Evolutionary conservation across 2,113 vertebrate species (phyloP), one percentile per base, ranked within the genome.

Genomic region (Aptenodytes forsteri): DNA sequence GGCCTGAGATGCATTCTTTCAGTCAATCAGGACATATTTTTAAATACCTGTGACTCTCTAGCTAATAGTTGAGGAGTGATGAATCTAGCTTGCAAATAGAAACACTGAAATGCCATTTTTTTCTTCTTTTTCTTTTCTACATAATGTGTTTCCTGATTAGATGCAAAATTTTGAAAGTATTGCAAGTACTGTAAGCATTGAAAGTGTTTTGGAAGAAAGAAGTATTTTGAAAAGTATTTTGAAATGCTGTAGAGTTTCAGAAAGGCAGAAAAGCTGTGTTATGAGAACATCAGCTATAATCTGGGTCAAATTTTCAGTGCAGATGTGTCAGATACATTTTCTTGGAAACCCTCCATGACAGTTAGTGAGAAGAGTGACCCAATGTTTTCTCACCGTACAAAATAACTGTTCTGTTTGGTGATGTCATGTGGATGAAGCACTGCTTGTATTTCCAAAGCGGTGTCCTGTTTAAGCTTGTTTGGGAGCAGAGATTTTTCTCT

Each of bases 241-340:
- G 66, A 86, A 34, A 26, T 6, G 36, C 30, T 47, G 13, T 10
- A 8, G 50, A 44, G 29, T 47, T 79, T 62, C 67, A 64, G 76
- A 38, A 73, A 83, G 73, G 62, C 78, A 79, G 46, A 34, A 61
- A 75, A 81, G 34, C 54, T 46, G 25, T 38, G 22, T 54, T 73
- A 69, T 7, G 49, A 93, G 71, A 86, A 70, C 64, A 55, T 62
- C 34, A 56, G 55, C 58, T 46, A 25, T 29, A 70, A 87, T 65
- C 16, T 90, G 55, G 76, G 88, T 97, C 77, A 92, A 62, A 83
- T 83, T 93, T 95, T 75, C 64, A 30, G 55, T 59, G 89, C 83
- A 95, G 87, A 82, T 91, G 95, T 75, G 69, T 76, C 95, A 96
- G 86, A 72, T 62, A 52, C 56, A 61, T 80, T 66, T 94, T 87